Conservation (phyloP, 2,113 vertebrate species). For the Coregonus clupeaformis region DNA sequence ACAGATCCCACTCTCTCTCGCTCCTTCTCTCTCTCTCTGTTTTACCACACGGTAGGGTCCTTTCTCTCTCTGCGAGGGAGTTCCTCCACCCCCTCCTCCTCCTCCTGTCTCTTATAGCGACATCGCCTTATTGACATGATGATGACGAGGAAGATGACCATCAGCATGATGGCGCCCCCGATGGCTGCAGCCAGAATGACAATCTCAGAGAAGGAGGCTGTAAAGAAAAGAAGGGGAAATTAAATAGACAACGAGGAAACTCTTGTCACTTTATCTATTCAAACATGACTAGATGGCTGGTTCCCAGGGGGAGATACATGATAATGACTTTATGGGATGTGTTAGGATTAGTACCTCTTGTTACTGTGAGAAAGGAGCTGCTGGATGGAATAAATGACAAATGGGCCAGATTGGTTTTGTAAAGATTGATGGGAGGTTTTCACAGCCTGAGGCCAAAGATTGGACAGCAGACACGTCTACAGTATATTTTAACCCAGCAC, state of each 20-base stretch:
- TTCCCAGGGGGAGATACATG: no score
- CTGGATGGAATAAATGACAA: no score
- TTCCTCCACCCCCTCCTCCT: conserved; percentile 37
- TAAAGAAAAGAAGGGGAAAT: background rate
- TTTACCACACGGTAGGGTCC: conserved; percentile 81
- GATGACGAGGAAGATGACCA: conserved; percentile 75
- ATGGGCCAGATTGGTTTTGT: no score
- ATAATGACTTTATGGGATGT: no score
- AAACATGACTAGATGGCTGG: no score
- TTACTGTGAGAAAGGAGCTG: no score
- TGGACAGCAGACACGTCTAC: no score
- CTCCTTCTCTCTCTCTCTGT: conserved; percentile 23
- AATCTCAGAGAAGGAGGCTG: conserved; percentile 88
- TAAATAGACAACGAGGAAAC: background rate
- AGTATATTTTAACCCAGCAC: no score
- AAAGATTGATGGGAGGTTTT: no score
- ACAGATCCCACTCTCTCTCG: background rate
- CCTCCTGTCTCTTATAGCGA: conserved; percentile 63
- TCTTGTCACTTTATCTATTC: background rate
- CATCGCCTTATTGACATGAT: conserved; percentile 67
- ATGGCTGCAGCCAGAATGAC: conserved; percentile 81
- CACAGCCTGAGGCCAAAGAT: no score
- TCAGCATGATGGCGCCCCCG: conserved; percentile 74
- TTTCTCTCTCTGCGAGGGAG: conserved; percentile 65
- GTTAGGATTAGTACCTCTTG: no score